Percentiles rank a stretch among this genome's conserved stretches.
Evolutionary conservation across 2,113 vertebrate species (phyloP).

Genomic region (Spheniscus mendiculus): DNA sequence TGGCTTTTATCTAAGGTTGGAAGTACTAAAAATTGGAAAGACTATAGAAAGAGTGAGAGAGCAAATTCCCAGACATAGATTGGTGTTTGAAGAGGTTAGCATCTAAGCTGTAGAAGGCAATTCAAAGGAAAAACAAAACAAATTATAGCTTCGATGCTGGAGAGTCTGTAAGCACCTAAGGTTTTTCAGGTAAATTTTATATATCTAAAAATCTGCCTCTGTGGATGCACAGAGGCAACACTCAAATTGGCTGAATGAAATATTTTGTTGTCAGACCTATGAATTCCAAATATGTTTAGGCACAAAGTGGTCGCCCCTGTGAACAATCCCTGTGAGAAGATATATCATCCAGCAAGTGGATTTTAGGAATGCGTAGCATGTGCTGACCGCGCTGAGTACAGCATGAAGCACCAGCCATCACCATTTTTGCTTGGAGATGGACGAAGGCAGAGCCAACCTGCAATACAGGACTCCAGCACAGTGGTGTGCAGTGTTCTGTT

Average conservation of each 20-base stretch:
- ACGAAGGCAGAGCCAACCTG: not conserved
- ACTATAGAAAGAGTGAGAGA: not conserved
- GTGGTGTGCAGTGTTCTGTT: not conserved
- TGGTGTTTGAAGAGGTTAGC: not conserved
- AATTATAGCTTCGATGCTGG: not conserved
- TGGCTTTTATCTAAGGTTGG: not conserved
- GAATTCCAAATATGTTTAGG: not conserved
- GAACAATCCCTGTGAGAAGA: not conserved
- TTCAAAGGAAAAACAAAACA: not conserved
- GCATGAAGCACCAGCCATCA: not conserved
- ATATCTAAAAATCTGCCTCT: not conserved
- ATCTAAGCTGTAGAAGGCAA: not conserved
- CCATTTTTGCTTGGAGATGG: not conserved
- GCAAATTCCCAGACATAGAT: not conserved
- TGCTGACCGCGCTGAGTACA: not conserved
- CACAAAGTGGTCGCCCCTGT: not conserved
- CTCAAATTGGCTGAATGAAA: not conserved
- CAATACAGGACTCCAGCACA: not conserved
- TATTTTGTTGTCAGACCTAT: not conserved
- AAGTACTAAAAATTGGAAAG: not conserved
- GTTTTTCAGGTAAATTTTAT: not conserved
- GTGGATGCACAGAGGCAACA: not conserved
- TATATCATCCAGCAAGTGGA: not conserved
- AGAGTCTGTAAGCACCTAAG: not conserved
- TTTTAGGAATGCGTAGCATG: not conserved